Evolutionary conservation across 2,888 invertebrate genomes (phyloP), one percentile per base, ranked within the genome.

Genomic region (Lepidocyrtoides sp.): DNA sequence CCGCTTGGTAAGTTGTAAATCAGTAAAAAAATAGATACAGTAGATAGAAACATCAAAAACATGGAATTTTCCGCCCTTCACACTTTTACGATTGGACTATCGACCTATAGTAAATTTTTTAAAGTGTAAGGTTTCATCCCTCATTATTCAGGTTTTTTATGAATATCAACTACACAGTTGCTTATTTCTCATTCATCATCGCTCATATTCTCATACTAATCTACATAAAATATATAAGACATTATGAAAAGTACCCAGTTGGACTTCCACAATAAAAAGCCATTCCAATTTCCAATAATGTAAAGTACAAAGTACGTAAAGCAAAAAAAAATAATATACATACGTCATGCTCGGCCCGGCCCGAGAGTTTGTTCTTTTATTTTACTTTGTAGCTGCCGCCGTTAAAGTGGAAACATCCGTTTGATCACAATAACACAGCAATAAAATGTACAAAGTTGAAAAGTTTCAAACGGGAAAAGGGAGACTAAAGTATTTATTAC

Each of bases 1-100:
- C 94, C 94, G 60, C 90, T 94, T 10, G 94, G 94, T 94, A 93
- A 94, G 91, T 84, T 20, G 3, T 32, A 77, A 77, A 51, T 10
- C 20, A 44, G 3, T 14, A 51, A n/a, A n/a, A n/a, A n/a, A n/a
- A n/a, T n/a, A n/a, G n/a, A n/a, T n/a, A n/a, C n/a, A n/a, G n/a
- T n/a, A n/a, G n/a, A n/a, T n/a, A n/a, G n/a, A n/a, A n/a, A n/a
- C n/a, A n/a, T n/a, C n/a, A n/a, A n/a, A n/a, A n/a, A n/a, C n/a
- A n/a, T n/a, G n/a, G n/a, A n/a, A n/a, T n/a, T n/a, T n/a, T n/a
- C n/a, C n/a, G n/a, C n/a, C n/a, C n/a, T n/a, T n/a, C n/a, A n/a
- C n/a, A n/a, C n/a, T n/a, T n/a, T n/a, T n/a, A n/a, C n/a, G n/a
- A n/a, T n/a, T n/a, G n/a, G n/a, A n/a, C n/a, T n/a, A n/a, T n/a